These are phyloP conservation scores for Lagenorhynchus albirostris DNA, from an alignment of 2,113 vertebrate genomes.

Conservation along the genomic window DNA sequence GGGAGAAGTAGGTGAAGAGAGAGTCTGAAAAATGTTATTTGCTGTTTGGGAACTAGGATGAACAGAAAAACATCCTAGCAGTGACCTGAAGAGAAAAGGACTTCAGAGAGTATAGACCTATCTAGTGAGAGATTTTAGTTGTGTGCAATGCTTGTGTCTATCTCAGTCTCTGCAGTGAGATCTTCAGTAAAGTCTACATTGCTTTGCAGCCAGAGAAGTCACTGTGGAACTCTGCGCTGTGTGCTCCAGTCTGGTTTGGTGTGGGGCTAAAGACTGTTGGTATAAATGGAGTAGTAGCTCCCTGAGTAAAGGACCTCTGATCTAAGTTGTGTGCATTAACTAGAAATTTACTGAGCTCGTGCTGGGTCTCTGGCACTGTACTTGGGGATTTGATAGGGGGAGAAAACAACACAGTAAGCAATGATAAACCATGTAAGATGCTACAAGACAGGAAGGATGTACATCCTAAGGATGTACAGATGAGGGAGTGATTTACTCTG, in stretches of 20 bases:
- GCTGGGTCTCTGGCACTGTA: neutral
- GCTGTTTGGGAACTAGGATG: neutral
- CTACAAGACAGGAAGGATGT: neutral
- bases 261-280: neutral
- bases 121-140: neutral
- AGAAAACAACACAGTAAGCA: neutral
- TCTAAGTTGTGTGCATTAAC: neutral
- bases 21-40: neutral
- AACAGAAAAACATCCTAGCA: neutral
- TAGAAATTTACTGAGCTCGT: neutral
- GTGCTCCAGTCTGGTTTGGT: neutral
- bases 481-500: neutral
- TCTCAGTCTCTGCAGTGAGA: neutral
- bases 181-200: neutral
- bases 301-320: neutral
- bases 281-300: neutral
- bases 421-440: neutral
- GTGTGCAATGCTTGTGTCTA: neutral
- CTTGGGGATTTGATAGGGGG: neutral
- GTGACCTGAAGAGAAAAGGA: neutral
- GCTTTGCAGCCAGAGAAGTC: neutral
- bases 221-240: neutral
- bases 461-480: neutral
- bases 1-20: neutral
- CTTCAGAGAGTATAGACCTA: neutral